A percentile compares a stretch with the other conserved stretches of the same genome.
phyloP scores from a whole-genome alignment of 1,140 invertebrate species.

The Drosophila insularis region DNA sequence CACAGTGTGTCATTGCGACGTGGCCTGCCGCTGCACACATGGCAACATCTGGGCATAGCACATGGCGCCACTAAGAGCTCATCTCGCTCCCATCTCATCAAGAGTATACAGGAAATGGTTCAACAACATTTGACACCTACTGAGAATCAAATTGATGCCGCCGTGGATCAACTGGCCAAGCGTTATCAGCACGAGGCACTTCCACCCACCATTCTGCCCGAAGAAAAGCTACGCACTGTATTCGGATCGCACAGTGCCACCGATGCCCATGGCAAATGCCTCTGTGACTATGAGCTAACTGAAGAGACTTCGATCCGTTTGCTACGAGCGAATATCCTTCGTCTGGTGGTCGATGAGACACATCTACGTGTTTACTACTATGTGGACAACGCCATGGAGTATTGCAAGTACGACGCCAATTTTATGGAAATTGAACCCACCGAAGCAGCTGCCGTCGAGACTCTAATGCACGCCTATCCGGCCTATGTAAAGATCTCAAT shows the following conservation, averaged over 20 bases:
- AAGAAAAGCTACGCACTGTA: conserved; percentile 87
- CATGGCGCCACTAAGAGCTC: conserved; percentile 84
- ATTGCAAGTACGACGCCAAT: conserved; percentile 91
- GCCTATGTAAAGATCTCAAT: conserved; percentile 88
- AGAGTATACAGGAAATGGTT: conserved; percentile 84
- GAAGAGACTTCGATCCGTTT: conserved; percentile 88
- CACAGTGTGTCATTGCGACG: conserved; percentile 88
- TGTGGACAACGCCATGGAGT: conserved; percentile 91
- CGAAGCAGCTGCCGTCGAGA: conserved; percentile 87
- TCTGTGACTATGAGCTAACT: conserved; percentile 86
- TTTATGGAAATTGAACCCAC: conserved; percentile 89
- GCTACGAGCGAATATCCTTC: conserved; percentile 87
- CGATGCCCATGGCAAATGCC: conserved; percentile 85
- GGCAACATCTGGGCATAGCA: conserved; percentile 88
- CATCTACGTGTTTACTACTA: conserved; percentile 89
- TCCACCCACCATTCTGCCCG: conserved; percentile 89
- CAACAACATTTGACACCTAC: conserved; percentile 39
- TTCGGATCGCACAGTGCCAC: conserved; percentile 88
- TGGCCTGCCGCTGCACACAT: conserved; percentile 92
- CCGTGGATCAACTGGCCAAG: conserved; percentile 93
- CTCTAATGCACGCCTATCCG: conserved; percentile 89
- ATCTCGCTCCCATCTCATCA: conserved; percentile 84
- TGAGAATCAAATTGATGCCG: conserved; percentile 89
- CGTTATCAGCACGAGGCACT: conserved; percentile 93
- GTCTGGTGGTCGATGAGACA: conserved; percentile 87